phyloP scores from a whole-genome alignment of 2,797 vertebrate species.

The Gymnoscopelus braueri region DNA sequence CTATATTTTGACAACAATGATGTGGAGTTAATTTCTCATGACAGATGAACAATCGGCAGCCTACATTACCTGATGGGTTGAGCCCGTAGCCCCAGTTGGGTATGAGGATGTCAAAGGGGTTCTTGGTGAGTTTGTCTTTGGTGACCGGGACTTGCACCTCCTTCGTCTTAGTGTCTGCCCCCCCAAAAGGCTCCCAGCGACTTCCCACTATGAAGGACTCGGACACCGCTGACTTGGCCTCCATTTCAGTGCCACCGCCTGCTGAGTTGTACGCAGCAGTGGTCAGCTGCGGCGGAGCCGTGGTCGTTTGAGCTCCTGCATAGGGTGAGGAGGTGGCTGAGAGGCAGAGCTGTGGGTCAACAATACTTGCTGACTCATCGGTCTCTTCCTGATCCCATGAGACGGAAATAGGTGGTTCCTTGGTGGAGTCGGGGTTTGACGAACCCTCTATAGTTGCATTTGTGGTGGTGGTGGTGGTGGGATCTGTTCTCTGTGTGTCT shows the following conservation, averaged over 20 bases:
- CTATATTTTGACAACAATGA: too few species aligned
- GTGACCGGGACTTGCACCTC: slow-evolving; percentile 45
- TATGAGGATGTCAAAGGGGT: slow-evolving; percentile 56
- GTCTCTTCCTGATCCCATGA: slow-evolving; percentile 64
- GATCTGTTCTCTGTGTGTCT: slow-evolving; percentile 37
- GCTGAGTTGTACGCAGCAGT: slow-evolving; percentile 34
- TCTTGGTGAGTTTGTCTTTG: slow-evolving; percentile 49
- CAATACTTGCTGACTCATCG: slow-evolving; percentile 34
- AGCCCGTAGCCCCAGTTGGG: slow-evolving; percentile 69
- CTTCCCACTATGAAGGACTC: slow-evolving; percentile 73
- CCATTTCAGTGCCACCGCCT: slow-evolving; percentile 56
- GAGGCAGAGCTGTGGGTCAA: slow-evolving; percentile 19
- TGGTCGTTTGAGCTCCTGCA: slow-evolving; percentile 24
- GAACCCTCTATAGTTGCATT: slow-evolving; percentile 18
- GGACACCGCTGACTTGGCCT: slow-evolving; percentile 72
- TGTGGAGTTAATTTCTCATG: slow-evolving; percentile 3
- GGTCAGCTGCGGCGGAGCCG: slow-evolving; percentile 41
- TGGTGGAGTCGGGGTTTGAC: slow-evolving; percentile 30
- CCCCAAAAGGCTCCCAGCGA: slow-evolving; percentile 59
- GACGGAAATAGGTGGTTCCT: slow-evolving; percentile 65
- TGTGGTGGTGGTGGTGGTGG: slow-evolving; percentile 25
- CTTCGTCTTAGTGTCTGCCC: slow-evolving; percentile 42
- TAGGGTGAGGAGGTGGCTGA: slow-evolving; percentile 30
- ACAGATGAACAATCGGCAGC: slow-evolving; percentile 9
- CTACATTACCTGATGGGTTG: slow-evolving; percentile 74